Conservation (phyloP, 2,113 vertebrate species). For the Neogale vison region DNA sequence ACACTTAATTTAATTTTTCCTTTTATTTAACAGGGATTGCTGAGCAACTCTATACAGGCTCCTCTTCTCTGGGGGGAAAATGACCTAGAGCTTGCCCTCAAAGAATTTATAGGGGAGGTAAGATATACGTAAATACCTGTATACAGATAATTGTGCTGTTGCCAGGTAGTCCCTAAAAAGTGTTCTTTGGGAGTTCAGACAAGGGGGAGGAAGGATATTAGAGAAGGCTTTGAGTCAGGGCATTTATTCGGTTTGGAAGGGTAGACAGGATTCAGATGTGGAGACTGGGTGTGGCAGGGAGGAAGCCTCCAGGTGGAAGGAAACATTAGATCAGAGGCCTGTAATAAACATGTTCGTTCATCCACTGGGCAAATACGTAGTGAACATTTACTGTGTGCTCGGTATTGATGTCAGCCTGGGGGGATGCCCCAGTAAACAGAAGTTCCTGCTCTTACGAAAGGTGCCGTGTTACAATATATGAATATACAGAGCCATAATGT, state of each 20-base stretch:
- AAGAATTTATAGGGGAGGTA: constrained; percentile 24
- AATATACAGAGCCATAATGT: background rate
- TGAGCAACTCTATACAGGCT: background rate
- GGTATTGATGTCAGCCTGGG: too few relatives aligned
- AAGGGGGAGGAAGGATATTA: background rate
- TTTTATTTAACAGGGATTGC: background rate
- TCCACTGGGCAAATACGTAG: background rate
- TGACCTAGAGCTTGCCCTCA: background rate
- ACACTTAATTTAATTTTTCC: constrained; percentile 1
- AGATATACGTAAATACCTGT: background rate
- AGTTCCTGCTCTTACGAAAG: background rate
- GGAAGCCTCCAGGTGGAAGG: background rate
- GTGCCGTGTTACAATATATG: background rate
- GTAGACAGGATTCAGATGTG: background rate
- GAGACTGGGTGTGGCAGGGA: background rate
- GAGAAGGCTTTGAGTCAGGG: background rate
- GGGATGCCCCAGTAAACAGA: background rate
- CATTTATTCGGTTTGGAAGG: background rate
- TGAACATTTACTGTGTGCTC: background rate
- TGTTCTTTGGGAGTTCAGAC: background rate
- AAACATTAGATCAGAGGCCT: background rate
- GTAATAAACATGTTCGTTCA: background rate
- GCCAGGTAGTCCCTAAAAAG: background rate
- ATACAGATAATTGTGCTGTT: background rate
- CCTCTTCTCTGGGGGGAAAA: background rate